Evolutionary conservation across 1,140 invertebrate species (phyloP).

Genomic region (Drosophila albomicans): DNA sequence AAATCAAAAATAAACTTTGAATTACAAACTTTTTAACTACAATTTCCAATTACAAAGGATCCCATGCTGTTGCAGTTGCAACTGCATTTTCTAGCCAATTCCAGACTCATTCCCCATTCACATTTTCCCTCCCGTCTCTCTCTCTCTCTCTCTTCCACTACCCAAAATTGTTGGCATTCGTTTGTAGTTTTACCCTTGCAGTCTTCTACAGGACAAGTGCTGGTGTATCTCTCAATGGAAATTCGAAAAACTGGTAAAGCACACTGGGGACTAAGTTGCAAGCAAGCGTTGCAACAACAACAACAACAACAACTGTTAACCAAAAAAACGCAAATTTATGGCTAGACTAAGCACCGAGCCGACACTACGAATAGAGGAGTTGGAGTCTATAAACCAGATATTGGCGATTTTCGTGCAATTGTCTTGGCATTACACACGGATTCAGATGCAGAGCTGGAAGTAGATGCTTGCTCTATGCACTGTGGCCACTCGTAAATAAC

Average conservation of each 20-base stretch:
- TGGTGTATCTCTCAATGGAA: constrained; percentile 29
- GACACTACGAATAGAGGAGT: background rate
- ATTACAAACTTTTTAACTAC: constrained; percentile 65
- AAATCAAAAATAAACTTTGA: constrained; percentile 73
- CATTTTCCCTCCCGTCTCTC: background rate
- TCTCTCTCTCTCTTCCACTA: background rate
- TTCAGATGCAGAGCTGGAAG: constrained; percentile 36
- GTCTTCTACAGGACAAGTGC: background rate
- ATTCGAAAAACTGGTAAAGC: constrained; percentile 24
- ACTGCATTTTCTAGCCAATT: constrained; percentile 34
- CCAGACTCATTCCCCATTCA: constrained; percentile 18
- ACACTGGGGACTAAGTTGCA: constrained; percentile 28
- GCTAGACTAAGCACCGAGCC: constrained; percentile 48
- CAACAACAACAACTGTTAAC: constrained; percentile 54
- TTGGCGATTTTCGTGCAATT: constrained; percentile 50
- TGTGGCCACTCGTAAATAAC: constrained; percentile 62
- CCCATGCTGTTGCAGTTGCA: constrained; percentile 32
- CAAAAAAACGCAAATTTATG: constrained; percentile 72
- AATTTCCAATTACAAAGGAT: constrained; percentile 74
- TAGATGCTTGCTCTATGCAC: constrained; percentile 7
- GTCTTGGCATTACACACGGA: constrained; percentile 58
- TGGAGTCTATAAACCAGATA: constrained; percentile 15
- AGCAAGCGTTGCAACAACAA: constrained; percentile 32
- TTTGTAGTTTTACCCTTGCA: background rate
- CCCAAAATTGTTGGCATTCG: background rate